Base-by-base conservation (phyloP, 37 sponge, comb jelly and placozoan species). In the Chondrilla cf. caribensis region DNA sequence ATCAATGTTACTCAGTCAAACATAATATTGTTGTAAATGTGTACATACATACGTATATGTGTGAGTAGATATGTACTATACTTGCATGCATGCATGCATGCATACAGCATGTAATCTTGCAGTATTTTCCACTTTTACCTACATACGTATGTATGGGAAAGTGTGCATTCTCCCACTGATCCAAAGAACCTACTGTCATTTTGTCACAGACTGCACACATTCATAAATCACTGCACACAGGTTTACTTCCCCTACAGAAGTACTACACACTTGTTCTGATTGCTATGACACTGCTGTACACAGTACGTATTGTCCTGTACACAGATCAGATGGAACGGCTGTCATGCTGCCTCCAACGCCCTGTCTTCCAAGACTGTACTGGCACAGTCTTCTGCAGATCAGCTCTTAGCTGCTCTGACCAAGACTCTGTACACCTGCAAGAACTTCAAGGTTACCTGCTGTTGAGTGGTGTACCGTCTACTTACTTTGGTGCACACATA, bases 381-480 rank as follows among this genome's bases (percentile, higher is more conserved):
- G 76, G 41, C 41, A 2, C 41, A 22, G 25, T 73, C 40, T 38
- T 38, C 76, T 25, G 76, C 40, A 21, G 76, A 39, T 1, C 25
- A 39, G 6, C 44, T 73, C 19, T 4, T 73, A 36, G 41, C 24
- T 5, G 43, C 76, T 39, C 15, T 73, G 19, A 39, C 76, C n/a
- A 73, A 73, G 25, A 36, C 76, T 25, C 76, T 73, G n/a, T 73
- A 73, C 44, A 42, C n/a, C 41, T 43, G 76, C 44, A 73, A 73
- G 44, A 73, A 73, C 76, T 73, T 73, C 76, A 73, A 73, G 76
- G 76, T 73, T 37, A 19, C 18, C 29, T 62, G 22, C 64, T 19
- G n/a, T n/a, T 55, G 32, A 14, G 70, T 3, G 17, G 11, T 55
- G 11, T 3, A 37, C 4, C 32, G 70, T 68, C 26, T 68, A 68